Evolutionary conservation across 37 sponge, comb jelly and placozoan genomes (phyloP).

Genomic region (Aplysina aerophoba): DNA sequence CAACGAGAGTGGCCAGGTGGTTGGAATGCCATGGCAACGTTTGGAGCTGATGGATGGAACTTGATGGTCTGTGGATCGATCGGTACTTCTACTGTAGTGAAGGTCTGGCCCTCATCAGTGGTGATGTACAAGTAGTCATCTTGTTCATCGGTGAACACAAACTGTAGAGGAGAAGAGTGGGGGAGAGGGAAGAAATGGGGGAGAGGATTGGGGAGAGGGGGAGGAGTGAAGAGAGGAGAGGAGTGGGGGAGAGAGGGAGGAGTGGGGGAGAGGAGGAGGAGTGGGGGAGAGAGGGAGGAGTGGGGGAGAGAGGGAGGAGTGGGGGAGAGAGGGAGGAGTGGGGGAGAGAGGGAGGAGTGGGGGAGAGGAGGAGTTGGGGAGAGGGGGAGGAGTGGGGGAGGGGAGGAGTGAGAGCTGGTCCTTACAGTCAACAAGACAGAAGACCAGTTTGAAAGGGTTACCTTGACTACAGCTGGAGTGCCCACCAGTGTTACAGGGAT

Average conservation of each 20-base stretch:
- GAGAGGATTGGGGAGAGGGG: neutral
- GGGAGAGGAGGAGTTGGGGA: no score
- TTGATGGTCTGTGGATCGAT: conserved; percentile 45
- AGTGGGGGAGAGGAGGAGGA: no score
- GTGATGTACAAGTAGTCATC: conserved; percentile 46
- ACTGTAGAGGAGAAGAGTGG: conserved; percentile 17
- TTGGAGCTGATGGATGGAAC: conserved; percentile 42
- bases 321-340: neutral
- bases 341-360: neutral
- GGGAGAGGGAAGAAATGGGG: neutral
- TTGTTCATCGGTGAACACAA: conserved; percentile 51
- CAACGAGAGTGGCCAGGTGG: neutral
- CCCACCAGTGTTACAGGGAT: no score
- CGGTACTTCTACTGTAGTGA: conserved; percentile 21
- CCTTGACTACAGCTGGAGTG: no score
- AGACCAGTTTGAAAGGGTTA: no score
- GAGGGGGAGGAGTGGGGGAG: no score
- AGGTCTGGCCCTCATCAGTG: conserved; percentile 57
- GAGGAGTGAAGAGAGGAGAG: neutral
- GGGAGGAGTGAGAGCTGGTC: no score
- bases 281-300: no score
- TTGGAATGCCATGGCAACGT: conserved; percentile 41
- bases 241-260: no score
- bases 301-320: neutral
- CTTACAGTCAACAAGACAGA: no score